Evolutionary conservation across 2,113 vertebrate species (phyloP), one percentile per base, ranked within the genome.

Genomic region (Oncorhynchus masou): DNA sequence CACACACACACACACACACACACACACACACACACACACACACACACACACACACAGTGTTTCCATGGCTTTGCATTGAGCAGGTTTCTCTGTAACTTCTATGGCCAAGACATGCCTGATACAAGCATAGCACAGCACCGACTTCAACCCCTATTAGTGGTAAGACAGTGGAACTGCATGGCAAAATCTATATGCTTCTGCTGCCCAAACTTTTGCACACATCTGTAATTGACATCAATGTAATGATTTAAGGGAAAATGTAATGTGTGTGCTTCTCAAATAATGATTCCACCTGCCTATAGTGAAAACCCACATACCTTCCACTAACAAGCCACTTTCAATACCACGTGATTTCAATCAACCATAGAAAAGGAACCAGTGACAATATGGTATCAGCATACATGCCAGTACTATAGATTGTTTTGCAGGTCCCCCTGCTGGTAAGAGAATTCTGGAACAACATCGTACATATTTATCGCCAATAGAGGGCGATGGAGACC

Each of bases 401-500:
- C 19, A 62, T 62, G n/a, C 39, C 9, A 45, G 39, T 8, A 24
- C 51, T 62, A 62, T 22, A 62, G 2, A 62, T 62, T 8, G 59
- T 3, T 62, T 62, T 62, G 29, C 25, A 67, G 65, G 13, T 67
- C 65, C 65, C 65, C 25, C 65, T 67, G 65, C 65, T 31, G 65
- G 65, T 67, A 67, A 67, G 13, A 19, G 16, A 68, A 20, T 31
- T 39, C 5, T 68, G 39, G 39, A n/a, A 68, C 29, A 68, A 31
- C 67, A 68, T 3, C 7, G 13, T 16, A 34, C 1, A n/a, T 31
- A 6, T 31, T 11, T n/a, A 34, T n/a, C 9, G 67, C 29, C 67
- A 68, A 34, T 68, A 68, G 67, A 68, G 67, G 19, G 67, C 29
- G 31, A n/a, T 68, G n/a, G 19, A 45, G 67, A 68, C 67, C 67